These are phyloP conservation scores for Discoglossus pictus DNA, from an alignment of 2,797 vertebrate genomes.

Conservation along the genomic window DNA sequence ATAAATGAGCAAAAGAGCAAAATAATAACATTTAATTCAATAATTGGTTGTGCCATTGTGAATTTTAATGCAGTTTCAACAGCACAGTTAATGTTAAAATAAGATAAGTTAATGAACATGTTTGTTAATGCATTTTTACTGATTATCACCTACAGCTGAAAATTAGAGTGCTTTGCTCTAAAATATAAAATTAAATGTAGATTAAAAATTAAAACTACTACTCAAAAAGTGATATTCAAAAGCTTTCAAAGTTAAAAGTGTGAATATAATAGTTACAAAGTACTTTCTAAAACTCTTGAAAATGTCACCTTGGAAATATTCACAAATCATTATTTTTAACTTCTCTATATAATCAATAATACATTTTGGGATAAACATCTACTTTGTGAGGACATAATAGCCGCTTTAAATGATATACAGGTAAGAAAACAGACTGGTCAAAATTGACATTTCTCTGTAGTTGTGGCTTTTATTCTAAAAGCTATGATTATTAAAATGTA, in stretches of 20 bases:
- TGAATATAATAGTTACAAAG: no score
- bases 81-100: constrained; percentile 20
- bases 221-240: no score
- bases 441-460: no score
- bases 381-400: constrained; percentile 2
- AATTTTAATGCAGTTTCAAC: constrained; percentile 15
- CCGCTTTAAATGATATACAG: no score
- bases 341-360: not conserved
- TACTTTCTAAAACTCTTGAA: no score
- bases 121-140: constrained; percentile 25
- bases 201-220: constrained; percentile 9
- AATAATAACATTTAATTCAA: constrained; percentile 29
- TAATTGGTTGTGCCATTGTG: constrained; percentile 18
- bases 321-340: not conserved
- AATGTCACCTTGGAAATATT: no score
- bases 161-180: constrained; percentile 6
- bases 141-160: constrained; percentile 21
- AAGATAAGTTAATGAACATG: constrained; percentile 24
- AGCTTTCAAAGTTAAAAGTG: no score
- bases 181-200: constrained; percentile 9
- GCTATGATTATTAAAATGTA: no score
- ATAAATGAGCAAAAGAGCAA: constrained; percentile 3
- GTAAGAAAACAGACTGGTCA: no score
- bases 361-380: not conserved
- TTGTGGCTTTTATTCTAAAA: no score